Evolutionary conservation across 2,113 vertebrate species (phyloP).

Genomic region (Agapornis roseicollis): DNA sequence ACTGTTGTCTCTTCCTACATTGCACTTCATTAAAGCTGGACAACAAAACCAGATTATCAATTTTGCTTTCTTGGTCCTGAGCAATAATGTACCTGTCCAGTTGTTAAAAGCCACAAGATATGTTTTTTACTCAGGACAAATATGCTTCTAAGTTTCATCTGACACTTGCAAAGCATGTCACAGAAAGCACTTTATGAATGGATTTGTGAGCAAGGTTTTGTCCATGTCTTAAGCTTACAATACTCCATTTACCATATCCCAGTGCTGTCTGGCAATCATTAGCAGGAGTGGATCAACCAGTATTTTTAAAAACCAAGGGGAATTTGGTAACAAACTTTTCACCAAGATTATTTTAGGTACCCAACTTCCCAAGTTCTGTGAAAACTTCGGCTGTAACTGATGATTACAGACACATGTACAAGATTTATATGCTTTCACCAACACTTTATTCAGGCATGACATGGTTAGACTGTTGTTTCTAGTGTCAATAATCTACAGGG

Average conservation of each 20-base stretch:
- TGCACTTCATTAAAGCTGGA: not conserved
- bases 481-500: not conserved
- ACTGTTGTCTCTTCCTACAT: not conserved
- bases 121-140: not conserved
- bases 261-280: not conserved
- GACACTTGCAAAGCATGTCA: not conserved
- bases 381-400: not conserved
- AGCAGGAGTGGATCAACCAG: not conserved
- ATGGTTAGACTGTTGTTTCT: not conserved
- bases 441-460: not conserved
- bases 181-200: not conserved
- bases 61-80: not conserved
- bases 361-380: not conserved
- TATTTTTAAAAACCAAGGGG: not conserved
- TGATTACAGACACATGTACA: fast-evolving
- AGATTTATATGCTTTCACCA: not conserved
- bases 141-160: not conserved
- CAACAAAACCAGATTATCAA: not conserved
- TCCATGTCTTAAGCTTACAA: not conserved
- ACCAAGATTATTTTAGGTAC: not conserved
- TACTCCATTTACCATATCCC: not conserved
- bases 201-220: not conserved
- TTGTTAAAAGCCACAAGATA: not conserved
- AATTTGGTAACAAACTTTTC: not conserved
- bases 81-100: not conserved